These are phyloP conservation scores for Coracopsis vasa DNA, from an alignment of 2,113 vertebrate genomes.

Conservation along the genomic window DNA sequence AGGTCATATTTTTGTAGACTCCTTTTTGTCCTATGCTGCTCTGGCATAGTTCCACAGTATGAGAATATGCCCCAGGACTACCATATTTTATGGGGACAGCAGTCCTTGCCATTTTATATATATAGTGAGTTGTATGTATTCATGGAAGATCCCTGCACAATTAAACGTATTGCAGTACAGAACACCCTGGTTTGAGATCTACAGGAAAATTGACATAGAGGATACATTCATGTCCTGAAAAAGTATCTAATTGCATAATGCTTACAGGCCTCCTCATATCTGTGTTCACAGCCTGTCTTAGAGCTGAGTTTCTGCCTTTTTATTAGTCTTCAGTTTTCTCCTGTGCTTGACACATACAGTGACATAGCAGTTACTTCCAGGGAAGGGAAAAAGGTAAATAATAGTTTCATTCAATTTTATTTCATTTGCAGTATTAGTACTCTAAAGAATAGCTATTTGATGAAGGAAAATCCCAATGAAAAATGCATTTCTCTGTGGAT, in stretches of 20 bases:
- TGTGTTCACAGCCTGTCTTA: not conserved
- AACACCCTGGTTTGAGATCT: not conserved
- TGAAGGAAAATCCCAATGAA: not conserved
- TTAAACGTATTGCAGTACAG: not conserved
- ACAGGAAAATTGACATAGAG: not conserved
- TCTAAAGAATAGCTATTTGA: not conserved
- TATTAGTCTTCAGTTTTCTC: not conserved
- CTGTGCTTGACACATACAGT: not conserved
- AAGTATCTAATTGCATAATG: not conserved
- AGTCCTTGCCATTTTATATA: not conserved
- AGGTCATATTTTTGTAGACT: not conserved
- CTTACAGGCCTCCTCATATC: not conserved
- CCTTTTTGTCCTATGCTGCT: not conserved
- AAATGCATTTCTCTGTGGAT: not conserved
- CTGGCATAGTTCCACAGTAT: not conserved
- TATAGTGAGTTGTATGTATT: not conserved
- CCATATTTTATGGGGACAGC: not conserved
- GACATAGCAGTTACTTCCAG: not conserved
- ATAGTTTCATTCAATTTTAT: not conserved
- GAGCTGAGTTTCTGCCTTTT: not conserved
- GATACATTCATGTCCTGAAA: not conserved
- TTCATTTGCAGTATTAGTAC: not conserved
- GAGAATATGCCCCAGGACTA: not conserved
- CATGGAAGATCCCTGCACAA: not conserved
- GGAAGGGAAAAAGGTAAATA: not conserved